Evolutionary conservation across 1,140 invertebrate species (phyloP).

Genomic region (Triops longicaudatus): DNA sequence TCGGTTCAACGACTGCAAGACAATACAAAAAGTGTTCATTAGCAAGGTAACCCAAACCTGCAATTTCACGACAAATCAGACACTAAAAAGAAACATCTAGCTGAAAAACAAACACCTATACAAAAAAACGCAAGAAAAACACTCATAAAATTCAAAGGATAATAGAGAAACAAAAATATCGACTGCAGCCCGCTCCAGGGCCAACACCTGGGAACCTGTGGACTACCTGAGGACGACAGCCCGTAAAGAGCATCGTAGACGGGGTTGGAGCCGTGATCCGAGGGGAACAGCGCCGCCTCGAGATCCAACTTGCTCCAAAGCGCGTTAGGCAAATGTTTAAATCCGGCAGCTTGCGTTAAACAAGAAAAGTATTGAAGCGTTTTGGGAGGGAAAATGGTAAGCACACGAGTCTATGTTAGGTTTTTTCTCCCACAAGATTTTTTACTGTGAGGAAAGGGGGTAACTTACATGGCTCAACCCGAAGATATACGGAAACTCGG

Average conservation of each 20-base stretch:
- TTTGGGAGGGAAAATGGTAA: no score
- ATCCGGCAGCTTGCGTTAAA: not conserved
- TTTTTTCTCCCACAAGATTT: not conserved
- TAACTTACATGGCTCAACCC: conserved; percentile 63
- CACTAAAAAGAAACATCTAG: not conserved
- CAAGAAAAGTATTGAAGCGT: not conserved
- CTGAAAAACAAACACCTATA: not conserved
- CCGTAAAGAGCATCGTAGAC: conserved; percentile 10
- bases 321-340: not conserved
- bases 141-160: not conserved
- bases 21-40: conserved; percentile 28
- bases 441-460: not conserved
- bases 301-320: conserved; percentile 18
- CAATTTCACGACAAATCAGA: not conserved
- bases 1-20: conserved; percentile 35
- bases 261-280: conserved; percentile 24
- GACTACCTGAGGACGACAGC: not conserved
- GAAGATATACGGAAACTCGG: conserved; percentile 53
- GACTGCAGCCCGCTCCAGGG: not conserved
- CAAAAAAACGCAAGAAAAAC: not conserved
- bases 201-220: conserved; percentile 1
- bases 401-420: no score
- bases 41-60: conserved; percentile 29
- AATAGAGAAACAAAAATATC: not conserved
- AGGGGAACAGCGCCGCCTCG: conserved; percentile 21